phyloP scores from a whole-genome alignment of 1,140 invertebrate genomes.

The Callitettix versicolor region DNA sequence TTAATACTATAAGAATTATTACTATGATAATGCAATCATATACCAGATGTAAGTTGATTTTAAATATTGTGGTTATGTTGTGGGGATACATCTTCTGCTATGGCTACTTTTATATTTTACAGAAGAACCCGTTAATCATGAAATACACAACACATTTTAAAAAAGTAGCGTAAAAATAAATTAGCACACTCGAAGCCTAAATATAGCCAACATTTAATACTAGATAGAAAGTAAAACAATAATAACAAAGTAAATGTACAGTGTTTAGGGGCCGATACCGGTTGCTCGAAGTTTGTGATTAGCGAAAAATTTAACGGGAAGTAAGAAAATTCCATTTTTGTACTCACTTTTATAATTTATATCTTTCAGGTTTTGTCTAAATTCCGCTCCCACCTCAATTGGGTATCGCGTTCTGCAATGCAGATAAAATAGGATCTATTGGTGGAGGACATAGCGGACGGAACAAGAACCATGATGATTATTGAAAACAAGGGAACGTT shows the following conservation, averaged over 20 bases:
- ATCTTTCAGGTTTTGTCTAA: slow-evolving; percentile 23
- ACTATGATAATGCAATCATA: too few relatives aligned
- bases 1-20: too few relatives aligned
- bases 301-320: background rate
- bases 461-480: slow-evolving; percentile 24
- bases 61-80: too few relatives aligned
- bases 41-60: too few relatives aligned
- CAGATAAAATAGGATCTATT: slow-evolving; percentile 22
- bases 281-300: background rate
- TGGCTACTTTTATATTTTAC: too few relatives aligned
- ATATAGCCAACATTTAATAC: background rate
- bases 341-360: slow-evolving; percentile 7
- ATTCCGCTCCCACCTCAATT: slow-evolving; percentile 18
- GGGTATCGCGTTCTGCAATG: slow-evolving; percentile 17
- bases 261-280: slow-evolving; percentile 9
- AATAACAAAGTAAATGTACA: background rate
- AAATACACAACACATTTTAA: background rate
- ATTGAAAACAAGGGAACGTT: slow-evolving; percentile 10
- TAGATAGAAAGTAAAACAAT: background rate
- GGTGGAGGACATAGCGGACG: slow-evolving; percentile 23
- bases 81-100: too few relatives aligned
- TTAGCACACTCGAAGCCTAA: background rate
- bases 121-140: too few relatives aligned
- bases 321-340: background rate
- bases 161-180: background rate